Conservation (phyloP, 2,113 vertebrate species). For the Menidia beryllina region DNA sequence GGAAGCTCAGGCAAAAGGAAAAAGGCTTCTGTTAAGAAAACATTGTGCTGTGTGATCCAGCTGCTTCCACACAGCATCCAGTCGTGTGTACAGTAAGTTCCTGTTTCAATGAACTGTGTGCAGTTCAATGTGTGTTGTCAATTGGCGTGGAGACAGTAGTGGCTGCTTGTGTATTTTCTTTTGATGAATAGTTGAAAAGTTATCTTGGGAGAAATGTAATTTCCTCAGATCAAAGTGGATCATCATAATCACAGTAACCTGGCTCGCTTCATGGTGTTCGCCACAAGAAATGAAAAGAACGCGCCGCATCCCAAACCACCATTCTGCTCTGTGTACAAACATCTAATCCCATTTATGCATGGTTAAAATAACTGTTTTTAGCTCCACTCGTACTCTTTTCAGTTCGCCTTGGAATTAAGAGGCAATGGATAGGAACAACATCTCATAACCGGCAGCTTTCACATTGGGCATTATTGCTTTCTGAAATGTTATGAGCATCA, state of each 20-base stretch:
- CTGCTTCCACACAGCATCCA: neutral
- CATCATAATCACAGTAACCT: slow-evolving; percentile 67
- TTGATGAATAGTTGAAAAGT: slow-evolving; percentile 45
- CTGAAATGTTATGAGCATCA: slow-evolving; percentile 45
- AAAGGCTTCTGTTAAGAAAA: neutral
- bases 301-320: slow-evolving; percentile 48
- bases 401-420: slow-evolving; percentile 54
- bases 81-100: slow-evolving; percentile 2
- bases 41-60: neutral
- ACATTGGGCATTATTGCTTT: slow-evolving; percentile 35
- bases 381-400: slow-evolving; percentile 41
- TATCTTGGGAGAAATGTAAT: slow-evolving; percentile 55
- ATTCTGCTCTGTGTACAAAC: slow-evolving; percentile 65
- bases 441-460: slow-evolving; percentile 43
- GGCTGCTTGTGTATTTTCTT: slow-evolving; percentile 20
- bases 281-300: slow-evolving; percentile 48
- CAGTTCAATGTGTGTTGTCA: too few relatives aligned
- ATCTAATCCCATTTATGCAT: slow-evolving; percentile 66
- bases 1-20: neutral
- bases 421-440: slow-evolving; percentile 45
- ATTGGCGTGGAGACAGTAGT: neutral
- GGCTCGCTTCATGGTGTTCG: slow-evolving; percentile 23
- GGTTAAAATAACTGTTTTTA: slow-evolving; percentile 57
- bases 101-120: slow-evolving; percentile 7
- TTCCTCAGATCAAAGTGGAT: slow-evolving; percentile 69